Conservation (phyloP, 2,888 invertebrate genomes). For the Alloplasta piceator region DNA sequence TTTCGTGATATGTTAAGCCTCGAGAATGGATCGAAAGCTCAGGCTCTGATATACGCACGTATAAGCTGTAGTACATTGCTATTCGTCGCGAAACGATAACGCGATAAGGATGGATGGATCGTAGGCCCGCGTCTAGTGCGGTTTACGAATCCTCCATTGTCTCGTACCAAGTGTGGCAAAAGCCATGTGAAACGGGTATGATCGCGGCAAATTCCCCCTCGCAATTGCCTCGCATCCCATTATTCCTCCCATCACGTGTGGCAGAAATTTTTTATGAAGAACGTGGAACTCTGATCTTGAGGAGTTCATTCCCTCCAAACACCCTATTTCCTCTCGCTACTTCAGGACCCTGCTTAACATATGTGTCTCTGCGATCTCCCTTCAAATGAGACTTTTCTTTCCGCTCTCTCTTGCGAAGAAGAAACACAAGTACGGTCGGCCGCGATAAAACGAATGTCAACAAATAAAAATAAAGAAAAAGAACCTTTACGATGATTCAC, state of each 20-base stretch:
- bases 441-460: conserved; percentile 26
- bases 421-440: neutral
- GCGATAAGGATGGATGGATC: conserved; percentile 61
- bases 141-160: conserved; percentile 31
- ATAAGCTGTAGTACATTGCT: conserved; percentile 28
- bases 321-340: conserved; percentile 9
- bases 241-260: neutral
- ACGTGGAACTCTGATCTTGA: neutral
- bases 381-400: conserved; percentile 30
- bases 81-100: conserved; percentile 55
- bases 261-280: neutral
- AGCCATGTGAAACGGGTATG: neutral
- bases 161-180: neutral
- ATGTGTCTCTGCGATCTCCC: neutral
- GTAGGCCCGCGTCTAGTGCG: conserved; percentile 30
- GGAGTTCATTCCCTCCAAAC: no score
- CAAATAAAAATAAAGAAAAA: conserved; percentile 14
- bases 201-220: conserved; percentile 24
- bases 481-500: conserved; percentile 65
- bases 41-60: conserved; percentile 18
- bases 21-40: conserved; percentile 52
- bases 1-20: conserved; percentile 40
- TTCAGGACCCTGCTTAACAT: neutral
- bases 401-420: conserved; percentile 28
- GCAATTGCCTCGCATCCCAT: conserved; percentile 30